phyloP scores from a whole-genome alignment of 2,113 vertebrate genomes.

The Brachirus orientalis region DNA sequence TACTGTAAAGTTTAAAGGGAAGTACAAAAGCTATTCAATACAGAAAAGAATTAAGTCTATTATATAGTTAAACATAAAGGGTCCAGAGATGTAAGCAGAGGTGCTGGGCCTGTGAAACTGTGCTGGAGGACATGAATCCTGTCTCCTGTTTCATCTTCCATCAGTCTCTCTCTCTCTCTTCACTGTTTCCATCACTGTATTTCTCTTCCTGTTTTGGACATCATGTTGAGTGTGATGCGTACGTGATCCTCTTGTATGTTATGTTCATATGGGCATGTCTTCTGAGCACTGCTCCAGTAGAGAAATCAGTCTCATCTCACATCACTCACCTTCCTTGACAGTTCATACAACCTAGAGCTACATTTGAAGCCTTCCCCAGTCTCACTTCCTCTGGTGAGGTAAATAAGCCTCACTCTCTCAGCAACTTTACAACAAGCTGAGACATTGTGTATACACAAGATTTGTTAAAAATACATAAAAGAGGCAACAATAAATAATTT shows the following conservation, averaged over 20 bases:
- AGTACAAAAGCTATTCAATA: constrained; percentile 86
- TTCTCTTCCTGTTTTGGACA: constrained; percentile 62
- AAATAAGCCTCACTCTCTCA: constrained; percentile 27
- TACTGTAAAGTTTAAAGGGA: constrained; percentile 99
- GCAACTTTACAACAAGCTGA: constrained; percentile 26
- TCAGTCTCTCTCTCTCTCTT: constrained; percentile 26
- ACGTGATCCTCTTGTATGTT: constrained; percentile 88
- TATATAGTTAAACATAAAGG: constrained; percentile 77
- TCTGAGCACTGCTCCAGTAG: constrained; percentile 25
- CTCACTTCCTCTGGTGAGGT: constrained; percentile 5
- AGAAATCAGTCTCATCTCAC: constrained; percentile 6
- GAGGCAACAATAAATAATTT: constrained; percentile 55
- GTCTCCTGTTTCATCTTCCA: constrained; percentile 72
- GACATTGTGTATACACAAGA: constrained; percentile 18
- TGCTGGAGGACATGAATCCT: constrained; percentile 84
- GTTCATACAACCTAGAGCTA: constrained; percentile 34
- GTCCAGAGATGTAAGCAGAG: constrained; percentile 82
- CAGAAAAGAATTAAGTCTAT: constrained; percentile 72
- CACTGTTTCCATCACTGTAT: constrained; percentile 13
- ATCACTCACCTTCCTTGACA: constrained; percentile 21
- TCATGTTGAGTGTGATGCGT: constrained; percentile 84
- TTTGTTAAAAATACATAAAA: constrained; percentile 18
- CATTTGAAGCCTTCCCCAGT: constrained; percentile 47
- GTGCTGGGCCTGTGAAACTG: constrained; percentile 85
- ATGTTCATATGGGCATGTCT: too few relatives aligned